These are phyloP conservation scores for Hemibagrus guttatus DNA, from an alignment of 2,797 vertebrate species.

Conservation along the genomic window DNA sequence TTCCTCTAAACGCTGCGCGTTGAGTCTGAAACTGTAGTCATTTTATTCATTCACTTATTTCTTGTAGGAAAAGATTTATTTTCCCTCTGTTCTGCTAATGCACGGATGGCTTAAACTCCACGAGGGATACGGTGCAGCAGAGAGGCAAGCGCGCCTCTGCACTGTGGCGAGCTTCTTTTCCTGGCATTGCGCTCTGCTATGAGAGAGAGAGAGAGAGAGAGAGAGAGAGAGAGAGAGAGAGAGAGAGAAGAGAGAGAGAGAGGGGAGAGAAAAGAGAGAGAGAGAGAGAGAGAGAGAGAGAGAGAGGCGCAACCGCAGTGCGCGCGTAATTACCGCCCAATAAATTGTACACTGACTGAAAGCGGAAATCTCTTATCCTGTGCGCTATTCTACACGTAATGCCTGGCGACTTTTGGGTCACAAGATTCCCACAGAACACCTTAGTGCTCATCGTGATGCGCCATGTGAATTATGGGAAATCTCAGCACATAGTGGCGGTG, in stretches of 20 bases:
- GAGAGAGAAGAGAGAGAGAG: slow-evolving; percentile 2
- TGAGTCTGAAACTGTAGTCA: background rate
- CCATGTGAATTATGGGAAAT: slow-evolving; percentile 3
- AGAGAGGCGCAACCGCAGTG: slow-evolving; percentile 22
- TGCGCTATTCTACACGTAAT: background rate
- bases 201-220: background rate
- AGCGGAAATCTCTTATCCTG: background rate
- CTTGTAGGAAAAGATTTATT: background rate
- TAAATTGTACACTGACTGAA: slow-evolving; percentile 11
- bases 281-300: background rate
- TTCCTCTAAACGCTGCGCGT: slow-evolving; percentile 1
- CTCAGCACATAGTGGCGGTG: background rate
- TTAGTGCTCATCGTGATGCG: background rate
- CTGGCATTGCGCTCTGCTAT: background rate
- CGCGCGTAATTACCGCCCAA: slow-evolving; percentile 30
- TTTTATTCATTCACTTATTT: background rate
- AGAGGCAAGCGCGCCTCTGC: slow-evolving; percentile 30
- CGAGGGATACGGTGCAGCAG: background rate
- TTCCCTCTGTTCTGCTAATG: background rate
- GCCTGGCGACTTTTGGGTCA: background rate
- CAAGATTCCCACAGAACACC: background rate
- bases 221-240: background rate
- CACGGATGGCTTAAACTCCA: slow-evolving; percentile 14
- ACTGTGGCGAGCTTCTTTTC: background rate
- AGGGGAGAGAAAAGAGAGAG: too few relatives aligned